Evolutionary conservation across 2,113 vertebrate genomes (phyloP).

Genomic region (Bufo bufo): DNA sequence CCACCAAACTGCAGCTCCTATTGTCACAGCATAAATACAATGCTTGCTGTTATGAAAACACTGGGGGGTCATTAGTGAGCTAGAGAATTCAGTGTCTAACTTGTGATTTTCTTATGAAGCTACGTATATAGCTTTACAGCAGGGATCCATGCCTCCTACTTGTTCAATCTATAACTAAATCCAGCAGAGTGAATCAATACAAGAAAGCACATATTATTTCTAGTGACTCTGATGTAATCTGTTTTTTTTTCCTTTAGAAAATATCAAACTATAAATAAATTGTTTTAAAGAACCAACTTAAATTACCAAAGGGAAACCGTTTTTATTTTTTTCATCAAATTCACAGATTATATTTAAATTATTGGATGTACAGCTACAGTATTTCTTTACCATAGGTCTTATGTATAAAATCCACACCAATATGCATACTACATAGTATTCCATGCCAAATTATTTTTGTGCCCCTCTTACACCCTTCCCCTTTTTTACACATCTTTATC

Average conservation of each 20-base stretch:
- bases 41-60: neutral
- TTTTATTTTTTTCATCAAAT: neutral
- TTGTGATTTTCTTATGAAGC: constrained; percentile 25
- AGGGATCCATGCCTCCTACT: constrained; percentile 16
- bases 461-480: too few species aligned
- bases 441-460: too few species aligned
- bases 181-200: neutral
- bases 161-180: constrained; percentile 36
- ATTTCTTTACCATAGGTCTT: too few species aligned
- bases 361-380: too few species aligned
- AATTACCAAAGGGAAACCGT: neutral
- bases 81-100: constrained; percentile 12
- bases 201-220: neutral
- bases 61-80: neutral
- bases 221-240: neutral
- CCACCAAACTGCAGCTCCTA: neutral
- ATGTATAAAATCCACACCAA: too few species aligned
- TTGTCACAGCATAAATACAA: neutral
- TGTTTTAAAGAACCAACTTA: neutral
- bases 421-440: too few species aligned
- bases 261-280: neutral
- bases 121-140: neutral
- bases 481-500: too few species aligned
- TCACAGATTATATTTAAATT: too few species aligned
- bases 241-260: neutral